phyloP scores from a whole-genome alignment of 2,888 invertebrate genomes.

The Drosophila mimetica region DNA sequence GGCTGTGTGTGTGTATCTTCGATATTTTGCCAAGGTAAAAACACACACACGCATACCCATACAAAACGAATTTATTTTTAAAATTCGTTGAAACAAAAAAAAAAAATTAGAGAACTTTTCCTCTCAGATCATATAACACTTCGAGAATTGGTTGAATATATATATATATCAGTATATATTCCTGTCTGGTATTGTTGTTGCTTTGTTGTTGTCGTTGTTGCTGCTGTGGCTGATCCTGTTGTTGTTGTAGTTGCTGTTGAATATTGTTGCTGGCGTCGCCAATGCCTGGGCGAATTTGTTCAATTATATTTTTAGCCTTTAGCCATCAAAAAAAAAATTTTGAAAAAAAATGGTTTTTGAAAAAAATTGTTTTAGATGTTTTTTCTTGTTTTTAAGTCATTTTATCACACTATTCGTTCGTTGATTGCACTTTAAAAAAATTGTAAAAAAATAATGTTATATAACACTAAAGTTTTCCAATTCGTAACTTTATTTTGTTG shows the following conservation, averaged over 20 bases:
- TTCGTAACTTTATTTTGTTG: conserved; percentile 16
- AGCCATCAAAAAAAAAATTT: conserved; percentile 27
- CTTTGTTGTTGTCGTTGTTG: conserved; percentile 22
- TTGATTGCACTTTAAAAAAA: conserved; percentile 67
- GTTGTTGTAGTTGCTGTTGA: conserved; percentile 37
- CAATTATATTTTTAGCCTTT: conserved; percentile 66
- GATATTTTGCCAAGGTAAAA: conserved; percentile 66
- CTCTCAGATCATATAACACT: conserved; percentile 73
- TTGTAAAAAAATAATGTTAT: conserved; percentile 58
- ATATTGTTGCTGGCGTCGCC: conserved; percentile 22
- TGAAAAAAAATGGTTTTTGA: conserved; percentile 43
- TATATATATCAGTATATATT: conserved; percentile 39
- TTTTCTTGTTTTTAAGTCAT: conserved; percentile 8
- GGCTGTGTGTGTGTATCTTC: conserved; percentile 38
- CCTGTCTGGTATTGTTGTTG: conserved; percentile 43
- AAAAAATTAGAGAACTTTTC: conserved; percentile 29
- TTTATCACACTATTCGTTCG: conserved; percentile 18
- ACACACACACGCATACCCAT: conserved; percentile 35
- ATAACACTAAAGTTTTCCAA: conserved; percentile 14
- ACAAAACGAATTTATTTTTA: conserved; percentile 63
- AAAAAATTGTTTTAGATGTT: conserved; percentile 19
- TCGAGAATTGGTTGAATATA: conserved; percentile 15
- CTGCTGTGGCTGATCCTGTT: conserved; percentile 37
- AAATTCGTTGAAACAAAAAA: conserved; percentile 45
- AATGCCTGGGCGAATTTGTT: conserved; percentile 54